phyloP scores from a whole-genome alignment of 2,797 vertebrate genomes.

The Gallinago nigripennis region DNA sequence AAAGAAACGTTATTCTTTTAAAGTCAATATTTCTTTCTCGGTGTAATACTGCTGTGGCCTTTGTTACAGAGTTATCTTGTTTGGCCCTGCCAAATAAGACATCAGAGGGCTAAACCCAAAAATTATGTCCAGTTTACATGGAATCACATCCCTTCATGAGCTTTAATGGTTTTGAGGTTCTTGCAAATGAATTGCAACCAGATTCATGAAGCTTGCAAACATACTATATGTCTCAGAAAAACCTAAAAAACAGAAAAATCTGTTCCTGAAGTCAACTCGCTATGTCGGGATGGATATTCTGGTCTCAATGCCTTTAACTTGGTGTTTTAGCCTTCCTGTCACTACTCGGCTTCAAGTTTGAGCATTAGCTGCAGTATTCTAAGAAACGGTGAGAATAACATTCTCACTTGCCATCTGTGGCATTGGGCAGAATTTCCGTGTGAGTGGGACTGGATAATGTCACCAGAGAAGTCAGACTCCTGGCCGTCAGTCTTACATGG shows the following conservation, averaged over 20 bases:
- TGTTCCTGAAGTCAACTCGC: rapidly evolving
- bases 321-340: background rate
- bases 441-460: background rate
- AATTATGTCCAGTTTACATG: background rate
- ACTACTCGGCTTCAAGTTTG: background rate
- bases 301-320: background rate
- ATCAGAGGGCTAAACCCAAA: background rate
- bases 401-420: background rate
- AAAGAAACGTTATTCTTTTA: background rate
- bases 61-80: background rate
- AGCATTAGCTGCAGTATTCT: background rate
- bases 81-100: background rate
- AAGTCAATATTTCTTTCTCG: background rate
- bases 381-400: background rate
- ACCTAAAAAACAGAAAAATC: background rate
- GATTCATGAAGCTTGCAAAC: background rate
- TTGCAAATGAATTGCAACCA: background rate
- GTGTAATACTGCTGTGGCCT: background rate
- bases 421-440: background rate
- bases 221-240: background rate
- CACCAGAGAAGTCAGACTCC: background rate
- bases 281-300: background rate
- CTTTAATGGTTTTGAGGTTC: background rate
- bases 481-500: background rate
- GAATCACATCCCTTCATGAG: background rate